Percentiles rank a stretch among this genome's conserved stretches.
phyloP scores from a whole-genome alignment of 2,113 vertebrate species.

The Himantopus leucocephalus region DNA sequence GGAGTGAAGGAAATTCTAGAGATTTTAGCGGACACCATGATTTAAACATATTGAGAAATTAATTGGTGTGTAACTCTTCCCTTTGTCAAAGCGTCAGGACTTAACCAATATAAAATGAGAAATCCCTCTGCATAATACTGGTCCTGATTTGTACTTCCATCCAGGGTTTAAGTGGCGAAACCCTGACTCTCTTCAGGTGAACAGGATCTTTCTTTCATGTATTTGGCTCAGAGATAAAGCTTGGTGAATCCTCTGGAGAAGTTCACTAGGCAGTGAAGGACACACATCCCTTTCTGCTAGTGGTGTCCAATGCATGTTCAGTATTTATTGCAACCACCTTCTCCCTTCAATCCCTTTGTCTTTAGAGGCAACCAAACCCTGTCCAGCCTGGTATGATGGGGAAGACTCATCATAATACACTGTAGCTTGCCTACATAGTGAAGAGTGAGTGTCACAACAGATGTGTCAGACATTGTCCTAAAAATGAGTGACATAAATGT shows the following conservation, averaged over 20 bases:
- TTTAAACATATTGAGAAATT: not conserved
- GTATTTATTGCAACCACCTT: not conserved
- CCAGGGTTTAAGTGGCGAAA: not conserved
- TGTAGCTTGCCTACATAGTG: not conserved
- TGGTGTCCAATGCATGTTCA: not conserved
- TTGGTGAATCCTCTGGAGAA: not conserved
- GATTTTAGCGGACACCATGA: not conserved
- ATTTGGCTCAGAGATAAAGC: not conserved
- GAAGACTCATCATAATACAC: not conserved
- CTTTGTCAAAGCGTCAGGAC: not conserved
- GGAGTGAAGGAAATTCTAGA: not conserved
- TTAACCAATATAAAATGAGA: not conserved
- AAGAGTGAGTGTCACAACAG: not conserved
- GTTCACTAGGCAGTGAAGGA: not conserved
- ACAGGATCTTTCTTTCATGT: not conserved
- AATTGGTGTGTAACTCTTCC: not conserved
- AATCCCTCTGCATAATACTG: not conserved
- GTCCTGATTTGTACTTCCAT: not conserved
- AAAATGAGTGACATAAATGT: not conserved
- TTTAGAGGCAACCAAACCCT: not conserved
- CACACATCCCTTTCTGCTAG: not conserved
- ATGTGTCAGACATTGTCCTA: not conserved
- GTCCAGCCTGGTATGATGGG: not conserved
- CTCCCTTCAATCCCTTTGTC: not conserved
- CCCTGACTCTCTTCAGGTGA: not conserved